Base-by-base conservation (phyloP, 1,140 invertebrate species). In the Drosophila quadrilineata region DNA sequence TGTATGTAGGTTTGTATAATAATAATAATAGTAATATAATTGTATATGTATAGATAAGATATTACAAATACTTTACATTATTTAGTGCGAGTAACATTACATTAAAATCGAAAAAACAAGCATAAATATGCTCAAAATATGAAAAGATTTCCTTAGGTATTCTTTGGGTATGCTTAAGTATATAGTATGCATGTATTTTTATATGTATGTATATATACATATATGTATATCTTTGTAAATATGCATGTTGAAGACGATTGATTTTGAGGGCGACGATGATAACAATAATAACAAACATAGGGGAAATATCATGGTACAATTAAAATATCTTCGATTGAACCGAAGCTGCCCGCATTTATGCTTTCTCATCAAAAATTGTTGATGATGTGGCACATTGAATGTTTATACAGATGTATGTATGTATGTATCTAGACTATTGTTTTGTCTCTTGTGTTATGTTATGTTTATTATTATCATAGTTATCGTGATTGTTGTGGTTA, bases 11-110 rank as follows among this genome's bases (percentile, higher is more conserved):
- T 49, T 19, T 52, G 21, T 53, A 41, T 53, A 53, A 36, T 38
- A 26, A 40, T 77, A 60, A 67, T 68, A 36, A 43, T 43, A 43
- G 62, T 63, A 43, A 46, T 63, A 66, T 53, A 54, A 69, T 54
- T 56, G 62, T 69, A 69, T 69, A 69, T 48, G 43, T 58, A 66
- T 41, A 28, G 68, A 66, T 70, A 60, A 49, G 57, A 46, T 66
- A 66, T 66, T 66, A 66, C 56, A 66, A 66, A 66, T 66, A 66
- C 56, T 60, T 65, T 64, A 59, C 36, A 71, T 57, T 75, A 63
- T 56, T 74, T 82, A 80, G 75, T 80, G 75, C 75, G 75, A 80
- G 71, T 76, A 80, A 80, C 75, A 80, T 79, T 80, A 80, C 67
- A 80, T 64, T 82, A 82, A 82, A 80, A 80, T 80, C 75, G 76